Conservation (phyloP, 64 coral and sea anemone species). For the Exaiptasia diaphana region DNA sequence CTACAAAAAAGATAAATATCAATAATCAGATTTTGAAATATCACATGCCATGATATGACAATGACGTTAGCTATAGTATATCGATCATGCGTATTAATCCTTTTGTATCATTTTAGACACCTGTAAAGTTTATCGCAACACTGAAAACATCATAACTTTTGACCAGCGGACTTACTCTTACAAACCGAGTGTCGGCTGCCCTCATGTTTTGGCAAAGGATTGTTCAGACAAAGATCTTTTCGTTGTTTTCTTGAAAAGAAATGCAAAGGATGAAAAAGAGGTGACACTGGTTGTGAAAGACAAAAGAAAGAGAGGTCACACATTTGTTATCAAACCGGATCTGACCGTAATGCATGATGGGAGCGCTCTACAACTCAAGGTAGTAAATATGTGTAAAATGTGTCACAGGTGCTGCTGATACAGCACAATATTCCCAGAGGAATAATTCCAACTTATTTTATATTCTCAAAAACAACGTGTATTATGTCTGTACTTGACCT, state of each 20-base stretch:
- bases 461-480: no score
- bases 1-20: no score
- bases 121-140: background rate
- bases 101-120: constrained; percentile 15
- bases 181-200: constrained; percentile 5
- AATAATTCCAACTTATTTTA: no score
- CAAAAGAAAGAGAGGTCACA: background rate
- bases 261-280: background rate
- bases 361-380: background rate
- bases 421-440: no score
- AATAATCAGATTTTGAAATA: no score
- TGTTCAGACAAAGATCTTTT: constrained; percentile 38
- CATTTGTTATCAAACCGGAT: constrained; percentile 10
- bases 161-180: constrained; percentile 28
- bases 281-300: constrained; percentile 27
- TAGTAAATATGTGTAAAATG: background rate
- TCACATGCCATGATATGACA: no score
- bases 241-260: constrained; percentile 24
- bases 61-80: no score
- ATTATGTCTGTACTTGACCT: no score
- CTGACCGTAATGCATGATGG: background rate
- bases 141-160: constrained; percentile 36
- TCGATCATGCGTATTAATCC: no score
- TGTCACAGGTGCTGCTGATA: no score
- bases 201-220: constrained; percentile 51